These are phyloP conservation scores for Neomonachus schauinslandi DNA, from an alignment of 2,113 vertebrate genomes.

Conservation along the genomic window DNA sequence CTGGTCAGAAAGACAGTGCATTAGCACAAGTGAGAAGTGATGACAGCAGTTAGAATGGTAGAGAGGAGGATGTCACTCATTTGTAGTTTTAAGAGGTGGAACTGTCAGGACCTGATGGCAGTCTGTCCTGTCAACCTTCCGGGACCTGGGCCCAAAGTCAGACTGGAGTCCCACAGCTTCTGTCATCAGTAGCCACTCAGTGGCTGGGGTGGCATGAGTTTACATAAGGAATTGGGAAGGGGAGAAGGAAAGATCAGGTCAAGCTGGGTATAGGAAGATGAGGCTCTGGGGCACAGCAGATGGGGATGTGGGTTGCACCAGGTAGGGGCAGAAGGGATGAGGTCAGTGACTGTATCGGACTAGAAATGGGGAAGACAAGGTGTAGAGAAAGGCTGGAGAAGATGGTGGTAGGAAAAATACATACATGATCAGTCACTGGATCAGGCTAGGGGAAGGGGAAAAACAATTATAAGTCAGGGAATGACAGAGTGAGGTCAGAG, in stretches of 20 bases:
- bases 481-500: conserved; percentile 43
- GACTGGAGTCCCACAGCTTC: not conserved
- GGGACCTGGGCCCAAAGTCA: not conserved
- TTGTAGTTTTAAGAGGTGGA: not conserved
- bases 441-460: not conserved
- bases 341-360: not conserved
- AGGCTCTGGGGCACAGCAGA: not conserved
- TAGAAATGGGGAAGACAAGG: conserved; percentile 6
- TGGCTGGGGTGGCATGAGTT: not conserved
- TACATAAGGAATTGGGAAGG: not conserved
- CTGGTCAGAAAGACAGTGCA: not conserved
- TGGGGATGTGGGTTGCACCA: not conserved
- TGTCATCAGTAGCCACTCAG: not conserved
- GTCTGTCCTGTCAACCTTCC: not conserved
- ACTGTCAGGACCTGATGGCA: not conserved
- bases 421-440: not conserved
- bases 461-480: not conserved
- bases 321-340: not conserved
- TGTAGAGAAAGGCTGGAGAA: not conserved
- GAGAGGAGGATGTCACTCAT: not conserved
- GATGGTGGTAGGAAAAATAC: not conserved
- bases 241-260: not conserved
- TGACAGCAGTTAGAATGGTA: not conserved
- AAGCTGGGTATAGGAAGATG: not conserved
- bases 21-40: not conserved